A percentile compares a stretch with the other conserved stretches of the same genome.
These are phyloP conservation scores for Cebidichthys violaceus DNA, from an alignment of 2,113 vertebrate genomes.

Conservation along the genomic window DNA sequence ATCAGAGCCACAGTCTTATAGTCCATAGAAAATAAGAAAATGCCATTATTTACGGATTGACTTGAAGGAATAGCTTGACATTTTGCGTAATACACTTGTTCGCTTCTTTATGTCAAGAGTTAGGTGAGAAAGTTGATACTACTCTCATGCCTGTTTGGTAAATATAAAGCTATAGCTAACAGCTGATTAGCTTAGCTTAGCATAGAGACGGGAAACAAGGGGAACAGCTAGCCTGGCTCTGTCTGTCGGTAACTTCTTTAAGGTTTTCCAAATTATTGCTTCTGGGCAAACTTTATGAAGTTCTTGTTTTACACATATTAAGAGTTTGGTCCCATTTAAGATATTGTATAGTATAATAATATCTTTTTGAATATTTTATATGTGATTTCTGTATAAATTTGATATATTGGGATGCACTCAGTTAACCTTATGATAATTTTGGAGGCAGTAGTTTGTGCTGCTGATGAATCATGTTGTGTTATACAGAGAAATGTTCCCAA, in stretches of 20 bases:
- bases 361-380: background rate
- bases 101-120: background rate
- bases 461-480: background rate
- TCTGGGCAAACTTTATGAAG: background rate
- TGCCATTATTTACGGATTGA: background rate
- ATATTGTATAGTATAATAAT: background rate
- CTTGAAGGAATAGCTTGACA: background rate
- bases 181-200: background rate
- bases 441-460: background rate
- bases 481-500: background rate
- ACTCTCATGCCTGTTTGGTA: background rate
- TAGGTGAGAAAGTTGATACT: background rate
- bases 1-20: background rate
- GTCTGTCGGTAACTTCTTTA: background rate
- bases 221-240: background rate
- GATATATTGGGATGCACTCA: background rate
- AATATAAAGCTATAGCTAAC: background rate
- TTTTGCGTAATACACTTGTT: background rate
- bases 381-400: background rate
- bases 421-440: background rate
- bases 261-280: background rate
- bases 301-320: background rate
- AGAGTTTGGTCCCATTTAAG: background rate
- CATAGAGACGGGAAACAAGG: background rate
- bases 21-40: background rate